A percentile compares a stretch with the other conserved stretches of the same genome.
These are phyloP conservation scores for Onychomys torridus DNA, from an alignment of 2,797 vertebrate genomes.

Conservation along the genomic window DNA sequence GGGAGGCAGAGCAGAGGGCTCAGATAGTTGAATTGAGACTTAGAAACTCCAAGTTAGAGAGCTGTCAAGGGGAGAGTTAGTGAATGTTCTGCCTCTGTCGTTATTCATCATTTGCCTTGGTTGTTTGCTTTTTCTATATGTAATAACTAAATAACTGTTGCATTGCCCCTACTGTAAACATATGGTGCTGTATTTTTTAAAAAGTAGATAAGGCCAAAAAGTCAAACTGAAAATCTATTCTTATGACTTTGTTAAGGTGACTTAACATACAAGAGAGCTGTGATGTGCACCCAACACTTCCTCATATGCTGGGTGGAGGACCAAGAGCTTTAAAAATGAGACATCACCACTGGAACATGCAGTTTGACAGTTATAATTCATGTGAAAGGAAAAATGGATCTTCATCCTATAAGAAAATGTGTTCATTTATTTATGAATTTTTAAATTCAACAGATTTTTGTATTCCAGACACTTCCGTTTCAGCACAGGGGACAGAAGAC, in stretches of 20 bases:
- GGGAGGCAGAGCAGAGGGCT: background rate
- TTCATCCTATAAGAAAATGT: background rate
- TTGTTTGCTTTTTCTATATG: background rate
- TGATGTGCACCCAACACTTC: background rate
- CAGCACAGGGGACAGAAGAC: background rate
- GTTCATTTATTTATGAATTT: background rate
- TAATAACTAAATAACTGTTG: background rate
- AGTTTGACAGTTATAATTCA: background rate
- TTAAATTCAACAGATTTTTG: background rate
- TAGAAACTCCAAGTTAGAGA: background rate
- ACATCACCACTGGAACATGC: background rate
- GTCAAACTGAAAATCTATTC: background rate
- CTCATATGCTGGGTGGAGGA: background rate
- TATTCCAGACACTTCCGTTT: background rate
- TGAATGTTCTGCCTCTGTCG: background rate
- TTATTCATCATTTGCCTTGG: background rate
- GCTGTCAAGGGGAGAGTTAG: background rate
- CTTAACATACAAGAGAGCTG: background rate
- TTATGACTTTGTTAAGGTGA: background rate
- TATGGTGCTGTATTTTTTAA: background rate
- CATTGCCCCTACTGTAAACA: background rate
- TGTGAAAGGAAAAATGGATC: background rate
- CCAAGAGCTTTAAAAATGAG: background rate
- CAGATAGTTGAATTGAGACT: background rate
- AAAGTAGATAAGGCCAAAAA: background rate